A percentile compares a stretch with the other conserved stretches of the same genome.
Evolutionary conservation across 2,888 invertebrate genomes (phyloP).

Genomic region (Conchocele bisecta): DNA sequence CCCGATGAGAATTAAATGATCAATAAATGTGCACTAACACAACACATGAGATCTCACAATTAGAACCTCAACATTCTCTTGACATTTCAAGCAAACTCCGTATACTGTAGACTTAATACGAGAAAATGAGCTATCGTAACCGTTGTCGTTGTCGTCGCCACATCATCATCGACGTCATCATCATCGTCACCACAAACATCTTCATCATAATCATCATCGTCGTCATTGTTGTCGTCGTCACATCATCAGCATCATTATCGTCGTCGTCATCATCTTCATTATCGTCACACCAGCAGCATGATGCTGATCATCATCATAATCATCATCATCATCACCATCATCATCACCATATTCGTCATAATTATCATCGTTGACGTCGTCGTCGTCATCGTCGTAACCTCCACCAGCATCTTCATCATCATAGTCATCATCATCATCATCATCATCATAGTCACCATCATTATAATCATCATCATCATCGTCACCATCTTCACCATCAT

Average conservation of each 20-base stretch:
- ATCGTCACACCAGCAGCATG: neutral
- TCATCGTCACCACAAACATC: conserved; percentile 12
- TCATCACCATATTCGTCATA: no score
- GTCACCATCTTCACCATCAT: neutral
- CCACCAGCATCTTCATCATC: conserved; percentile 9
- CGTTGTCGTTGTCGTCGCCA: neutral
- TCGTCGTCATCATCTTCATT: neutral
- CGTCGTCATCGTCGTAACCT: conserved; percentile 10
- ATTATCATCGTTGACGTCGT: neutral
- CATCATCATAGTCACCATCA: no score
- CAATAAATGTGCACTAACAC: no score
- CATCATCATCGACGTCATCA: conserved; percentile 15
- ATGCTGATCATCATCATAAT: no score
- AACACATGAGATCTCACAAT: no score
- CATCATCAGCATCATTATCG: conserved; percentile 8
- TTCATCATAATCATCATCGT: conserved; percentile 5
- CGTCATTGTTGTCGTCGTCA: neutral
- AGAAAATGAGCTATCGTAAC: no score
- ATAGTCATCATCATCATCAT: no score
- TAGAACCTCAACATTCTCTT: no score
- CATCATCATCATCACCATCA: no score
- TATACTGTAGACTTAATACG: no score
- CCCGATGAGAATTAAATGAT: no score
- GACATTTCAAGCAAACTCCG: no score
- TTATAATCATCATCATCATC: neutral